Evolutionary conservation across 2,113 vertebrate genomes (phyloP).

Genomic region (Microtus pennsylvanicus): DNA sequence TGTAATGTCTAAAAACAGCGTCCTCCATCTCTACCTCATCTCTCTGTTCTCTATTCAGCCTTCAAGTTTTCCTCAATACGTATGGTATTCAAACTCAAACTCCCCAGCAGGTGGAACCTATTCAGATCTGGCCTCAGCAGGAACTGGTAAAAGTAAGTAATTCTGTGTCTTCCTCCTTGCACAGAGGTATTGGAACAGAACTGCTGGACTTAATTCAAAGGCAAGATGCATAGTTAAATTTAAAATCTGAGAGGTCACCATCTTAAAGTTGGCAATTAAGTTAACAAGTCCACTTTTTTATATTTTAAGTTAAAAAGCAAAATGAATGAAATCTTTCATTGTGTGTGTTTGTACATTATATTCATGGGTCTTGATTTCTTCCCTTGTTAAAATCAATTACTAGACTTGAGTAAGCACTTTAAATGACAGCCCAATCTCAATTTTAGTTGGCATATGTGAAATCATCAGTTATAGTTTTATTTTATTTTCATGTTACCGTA

Average conservation of each 20-base stretch:
- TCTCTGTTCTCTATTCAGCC: conserved; percentile 83
- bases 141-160: conserved; percentile 96
- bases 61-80: conserved; percentile 99
- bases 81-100: conserved; percentile 99
- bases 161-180: conserved; percentile 4
- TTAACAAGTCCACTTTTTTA: background rate
- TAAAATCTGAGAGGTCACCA: background rate
- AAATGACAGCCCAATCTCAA: conserved; percentile 6
- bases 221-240: background rate
- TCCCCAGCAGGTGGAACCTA: conserved; percentile 98
- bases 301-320: background rate
- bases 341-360: background rate
- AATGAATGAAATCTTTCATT: background rate
- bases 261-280: background rate
- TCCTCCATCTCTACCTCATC: background rate
- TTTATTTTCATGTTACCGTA: conserved; percentile 12
- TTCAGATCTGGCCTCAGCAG: conserved; percentile 99
- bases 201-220: background rate
- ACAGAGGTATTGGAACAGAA: background rate
- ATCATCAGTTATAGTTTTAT: conserved; percentile 25
- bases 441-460: background rate
- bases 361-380: background rate
- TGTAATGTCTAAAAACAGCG: background rate
- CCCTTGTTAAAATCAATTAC: background rate
- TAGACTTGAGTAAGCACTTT: background rate